Base-by-base conservation (phyloP, 2,888 invertebrate species). In the Thymelicus acteon region DNA sequence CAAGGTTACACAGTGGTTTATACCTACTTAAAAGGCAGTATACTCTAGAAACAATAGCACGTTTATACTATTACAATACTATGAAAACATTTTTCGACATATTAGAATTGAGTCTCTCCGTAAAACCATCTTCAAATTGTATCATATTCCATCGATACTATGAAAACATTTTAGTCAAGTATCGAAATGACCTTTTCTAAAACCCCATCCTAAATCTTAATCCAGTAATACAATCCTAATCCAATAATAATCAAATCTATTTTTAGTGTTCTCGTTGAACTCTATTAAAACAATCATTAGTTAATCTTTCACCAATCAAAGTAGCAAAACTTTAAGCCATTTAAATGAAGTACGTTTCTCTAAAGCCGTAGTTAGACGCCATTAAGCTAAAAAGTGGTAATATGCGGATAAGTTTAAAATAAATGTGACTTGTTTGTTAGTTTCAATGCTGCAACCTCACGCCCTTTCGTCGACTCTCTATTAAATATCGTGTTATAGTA, bases 401-500 rank as follows among this genome's bases (percentile, higher is more conserved):
- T 75, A 77, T 44, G 61, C 15, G 39, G 24, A 44, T 40, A 79
- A 81, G 72, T 86, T 85, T 77, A 64, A 75, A 79, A 86, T 82
- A 82, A 84, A 85, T 84, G 87, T 67, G 85, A 84, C 85, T 85
- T 86, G 86, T 85, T 86, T 84, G 83, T 86, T 85, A 37, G 67
- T 15, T 10, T 58, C 2, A 7, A 12, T 39, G 58, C 58, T 39
- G 10, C 54, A 15, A 0, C 39, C 39, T 58, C 39, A 6, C 57
- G n/a, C 39, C 39, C 31, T 58, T 37, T 37, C n/a, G n/a, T 39
- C 39, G 58, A 19, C n/a, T 13, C 39, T 58, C 5, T n/a, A 24
- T 19, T 8, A 52, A 52, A 52, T 52, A 7, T 49, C 0, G 10
- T 52, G 12, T 44, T 44, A 44, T 44, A 7, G 2, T 40, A 40